Evolutionary conservation across 2,888 invertebrate species (phyloP).

Genomic region (Cryptophagus acutangulus): DNA sequence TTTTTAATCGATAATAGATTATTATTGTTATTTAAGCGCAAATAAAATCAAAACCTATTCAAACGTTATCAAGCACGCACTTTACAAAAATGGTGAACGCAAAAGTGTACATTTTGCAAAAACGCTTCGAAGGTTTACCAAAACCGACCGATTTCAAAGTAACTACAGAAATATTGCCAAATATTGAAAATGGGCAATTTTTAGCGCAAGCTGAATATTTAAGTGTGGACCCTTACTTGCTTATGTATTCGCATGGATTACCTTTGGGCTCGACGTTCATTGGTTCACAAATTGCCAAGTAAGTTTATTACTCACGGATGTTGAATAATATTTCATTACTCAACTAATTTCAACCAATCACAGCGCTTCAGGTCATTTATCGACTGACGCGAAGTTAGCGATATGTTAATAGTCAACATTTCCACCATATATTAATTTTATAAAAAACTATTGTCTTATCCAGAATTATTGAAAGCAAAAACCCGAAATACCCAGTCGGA

Average conservation of each 20-base stretch:
- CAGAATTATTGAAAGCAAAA: conserved; percentile 65
- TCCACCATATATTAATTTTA: neutral
- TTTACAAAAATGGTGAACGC: conserved; percentile 40
- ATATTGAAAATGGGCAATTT: conserved; percentile 62
- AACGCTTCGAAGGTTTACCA: conserved; percentile 63
- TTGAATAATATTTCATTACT: neutral
- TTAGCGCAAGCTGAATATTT: conserved; percentile 62
- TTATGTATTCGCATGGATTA: conserved; percentile 51
- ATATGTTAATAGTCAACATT: neutral
- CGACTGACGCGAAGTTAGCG: neutral
- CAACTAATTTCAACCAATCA: neutral
- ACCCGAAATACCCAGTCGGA: conserved; percentile 60
- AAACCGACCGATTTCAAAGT: conserved; percentile 60
- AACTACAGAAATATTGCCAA: conserved; percentile 61
- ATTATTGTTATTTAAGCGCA: too few relatives aligned
- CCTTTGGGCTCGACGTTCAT: conserved; percentile 58
- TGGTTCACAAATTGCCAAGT: conserved; percentile 67
- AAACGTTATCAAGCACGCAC: too few relatives aligned
- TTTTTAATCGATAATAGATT: too few relatives aligned
- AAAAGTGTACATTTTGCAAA: conserved; percentile 61
- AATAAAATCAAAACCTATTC: too few relatives aligned
- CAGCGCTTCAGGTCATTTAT: neutral
- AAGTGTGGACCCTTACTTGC: conserved; percentile 71
- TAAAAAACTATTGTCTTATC: neutral
- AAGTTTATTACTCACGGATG: conserved; percentile 26